Conservation (phyloP, 2,797 vertebrate genomes). For the Gorsachius magnificus region DNA sequence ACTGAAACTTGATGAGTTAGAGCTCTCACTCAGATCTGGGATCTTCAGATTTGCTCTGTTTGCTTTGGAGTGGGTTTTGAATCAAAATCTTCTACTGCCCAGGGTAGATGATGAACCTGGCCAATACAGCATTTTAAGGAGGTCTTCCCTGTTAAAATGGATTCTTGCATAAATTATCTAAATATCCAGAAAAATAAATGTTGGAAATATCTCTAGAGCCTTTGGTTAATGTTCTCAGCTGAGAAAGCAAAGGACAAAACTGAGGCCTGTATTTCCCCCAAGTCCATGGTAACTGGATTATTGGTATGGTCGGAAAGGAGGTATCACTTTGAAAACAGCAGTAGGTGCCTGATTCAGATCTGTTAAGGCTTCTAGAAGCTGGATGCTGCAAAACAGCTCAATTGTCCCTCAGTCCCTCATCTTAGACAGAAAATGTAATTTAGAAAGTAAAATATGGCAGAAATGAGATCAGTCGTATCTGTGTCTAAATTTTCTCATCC, state of each 20-base stretch:
- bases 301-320: neutral
- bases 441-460: neutral
- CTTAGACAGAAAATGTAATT: neutral
- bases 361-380: neutral
- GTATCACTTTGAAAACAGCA: neutral
- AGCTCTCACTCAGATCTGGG: neutral
- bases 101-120: neutral
- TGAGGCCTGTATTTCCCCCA: neutral
- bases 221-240: neutral
- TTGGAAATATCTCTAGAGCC: neutral
- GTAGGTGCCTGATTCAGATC: neutral
- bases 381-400: neutral
- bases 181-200: neutral
- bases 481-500: neutral
- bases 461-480: neutral
- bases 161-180: neutral
- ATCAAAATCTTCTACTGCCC: neutral
- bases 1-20: neutral
- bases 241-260: neutral
- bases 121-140: neutral
- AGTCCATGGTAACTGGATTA: neutral
- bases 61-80: neutral
- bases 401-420: neutral
- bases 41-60: neutral
- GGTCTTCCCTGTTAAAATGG: neutral